Base-by-base conservation (phyloP, 2,797 vertebrate species). In the Amniataba percoides region DNA sequence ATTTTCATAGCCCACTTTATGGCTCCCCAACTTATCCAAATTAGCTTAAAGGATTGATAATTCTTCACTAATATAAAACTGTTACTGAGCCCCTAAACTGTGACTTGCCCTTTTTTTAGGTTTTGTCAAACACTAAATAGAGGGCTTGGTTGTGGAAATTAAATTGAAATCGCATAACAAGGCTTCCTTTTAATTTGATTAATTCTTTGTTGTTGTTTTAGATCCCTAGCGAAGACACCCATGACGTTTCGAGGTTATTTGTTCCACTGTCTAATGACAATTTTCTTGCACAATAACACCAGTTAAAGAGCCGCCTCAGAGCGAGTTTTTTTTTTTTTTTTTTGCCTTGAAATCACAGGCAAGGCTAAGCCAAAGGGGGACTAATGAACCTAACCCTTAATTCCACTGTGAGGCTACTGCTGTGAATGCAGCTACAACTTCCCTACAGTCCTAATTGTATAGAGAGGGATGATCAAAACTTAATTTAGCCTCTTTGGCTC, bases 11-110 rank as follows among this genome's bases (percentile, higher is more conserved):
- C 94, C 93, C 90, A 94, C 92, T 95, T 94, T 95, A 94, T 94
- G 94, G 92, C 93, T 93, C 87, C 92, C 83, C 89, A 94, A 95
- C 94, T 94, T 95, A 95, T 92, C 95, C 95, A 96, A 96, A 95
- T 96, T 96, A 96, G 95, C 95, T 96, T 96, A 96, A 96, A 95
- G 95, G 95, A 96, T 96, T 96, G 95, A 95, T 95, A 94, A 96
- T 96, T 95, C 93, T 95, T 95, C 88, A 91, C 93, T 95, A 95
- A 95, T 95, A 96, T 95, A 94, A 95, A 94, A 95, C 95, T 95
- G 95, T 96, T 95, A 96, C 91, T 93, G 92, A 94, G 93, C 93
- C 91, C 84, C 78, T 93, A 94, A 94, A 95, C 92, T 96, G 95
- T 95, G 95, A 96, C 95, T 95, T 93, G 87, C 85, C 90, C 92